Evolutionary conservation across 1,140 invertebrate genomes (phyloP).

Genomic region (Neodiprion fabricii): DNA sequence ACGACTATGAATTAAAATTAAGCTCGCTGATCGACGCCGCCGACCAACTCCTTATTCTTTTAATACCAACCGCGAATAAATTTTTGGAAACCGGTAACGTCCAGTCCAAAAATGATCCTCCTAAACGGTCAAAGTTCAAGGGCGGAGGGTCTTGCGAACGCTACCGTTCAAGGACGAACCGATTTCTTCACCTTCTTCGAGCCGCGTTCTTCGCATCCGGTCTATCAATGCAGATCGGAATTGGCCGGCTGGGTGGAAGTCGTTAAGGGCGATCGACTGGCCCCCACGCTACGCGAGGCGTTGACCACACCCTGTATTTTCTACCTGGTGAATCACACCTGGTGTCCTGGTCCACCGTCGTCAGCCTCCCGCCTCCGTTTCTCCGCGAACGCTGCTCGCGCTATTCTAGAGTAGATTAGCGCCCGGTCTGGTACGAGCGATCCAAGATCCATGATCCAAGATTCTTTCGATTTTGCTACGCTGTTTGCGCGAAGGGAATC

Average conservation of each 20-base stretch:
- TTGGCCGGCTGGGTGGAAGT: background rate
- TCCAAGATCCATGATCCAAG: too few species aligned
- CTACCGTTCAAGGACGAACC: background rate
- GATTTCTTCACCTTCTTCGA: background rate
- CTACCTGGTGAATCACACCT: conserved; percentile 45
- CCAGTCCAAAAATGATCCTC: too few species aligned
- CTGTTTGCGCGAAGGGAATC: too few species aligned
- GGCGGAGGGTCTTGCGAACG: background rate
- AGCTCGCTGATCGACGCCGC: too few species aligned
- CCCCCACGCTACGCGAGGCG: conserved; percentile 32
- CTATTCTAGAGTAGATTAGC: too few species aligned
- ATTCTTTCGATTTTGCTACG: too few species aligned
- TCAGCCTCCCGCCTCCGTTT: conserved; percentile 9
- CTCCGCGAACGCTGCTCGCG: too few species aligned
- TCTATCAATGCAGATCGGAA: background rate
- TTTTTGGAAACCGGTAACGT: too few species aligned
- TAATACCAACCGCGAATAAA: too few species aligned
- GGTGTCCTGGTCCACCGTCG: conserved; percentile 33
- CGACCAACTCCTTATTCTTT: too few species aligned
- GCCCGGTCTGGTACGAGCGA: too few species aligned
- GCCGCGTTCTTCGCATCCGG: background rate
- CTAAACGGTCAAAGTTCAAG: too few species aligned
- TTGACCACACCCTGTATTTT: conserved; percentile 40
- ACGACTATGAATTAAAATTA: background rate
- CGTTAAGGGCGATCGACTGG: background rate